phyloP scores from a whole-genome alignment of 1,140 invertebrate genomes.

The Caenorhabditis brenneri region DNA sequence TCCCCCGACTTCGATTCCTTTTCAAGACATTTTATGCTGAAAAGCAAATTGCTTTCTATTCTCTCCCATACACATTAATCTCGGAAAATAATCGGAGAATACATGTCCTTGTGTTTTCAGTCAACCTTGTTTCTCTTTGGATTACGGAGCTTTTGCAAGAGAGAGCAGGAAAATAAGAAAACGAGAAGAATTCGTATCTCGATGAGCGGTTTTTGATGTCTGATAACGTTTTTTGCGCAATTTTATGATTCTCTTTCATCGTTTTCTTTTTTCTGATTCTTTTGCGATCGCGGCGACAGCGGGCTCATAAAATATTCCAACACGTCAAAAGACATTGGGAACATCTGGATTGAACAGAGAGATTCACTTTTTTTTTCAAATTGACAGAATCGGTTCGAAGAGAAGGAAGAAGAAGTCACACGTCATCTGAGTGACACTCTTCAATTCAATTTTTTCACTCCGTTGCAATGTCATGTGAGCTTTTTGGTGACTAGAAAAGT shows the following conservation, averaged over 20 bases:
- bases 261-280: not conserved
- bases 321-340: not conserved
- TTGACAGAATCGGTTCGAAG: conserved; percentile 9
- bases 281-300: not conserved
- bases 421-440: conserved; percentile 4
- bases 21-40: no score
- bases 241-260: conserved; percentile 21
- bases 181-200: not conserved
- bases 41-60: no score
- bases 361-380: not conserved
- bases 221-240: conserved; percentile 33
- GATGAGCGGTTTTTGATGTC: conserved; percentile 21
- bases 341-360: not conserved
- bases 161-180: not conserved
- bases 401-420: not conserved
- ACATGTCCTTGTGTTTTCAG: no score
- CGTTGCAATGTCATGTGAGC: conserved; percentile 20
- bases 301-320: conserved; percentile 24
- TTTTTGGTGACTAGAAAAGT: conserved; percentile 7
- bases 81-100: no score
- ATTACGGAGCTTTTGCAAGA: not conserved
- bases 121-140: not conserved
- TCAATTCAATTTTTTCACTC: conserved; percentile 22
- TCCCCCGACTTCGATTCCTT: no score
- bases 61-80: no score